Percentiles rank a stretch among this genome's conserved stretches.
Conservation (phyloP, 2,113 vertebrate genomes). For the Numenius arquata region DNA sequence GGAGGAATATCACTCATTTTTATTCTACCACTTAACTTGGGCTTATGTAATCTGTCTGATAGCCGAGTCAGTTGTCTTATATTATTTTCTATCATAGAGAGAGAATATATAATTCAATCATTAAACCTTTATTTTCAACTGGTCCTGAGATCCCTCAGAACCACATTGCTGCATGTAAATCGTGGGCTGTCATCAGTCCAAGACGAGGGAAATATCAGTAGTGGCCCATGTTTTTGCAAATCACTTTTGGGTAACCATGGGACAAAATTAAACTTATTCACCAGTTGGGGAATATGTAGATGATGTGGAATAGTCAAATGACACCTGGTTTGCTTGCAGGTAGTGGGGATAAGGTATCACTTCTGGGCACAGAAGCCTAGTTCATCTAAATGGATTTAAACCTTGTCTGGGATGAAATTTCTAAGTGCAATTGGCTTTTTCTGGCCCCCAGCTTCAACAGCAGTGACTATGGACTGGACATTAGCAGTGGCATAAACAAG, state of each 20-base stretch:
- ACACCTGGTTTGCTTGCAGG: background rate
- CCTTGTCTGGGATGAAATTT: background rate
- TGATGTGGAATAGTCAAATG: background rate
- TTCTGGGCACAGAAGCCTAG: background rate
- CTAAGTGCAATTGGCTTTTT: background rate
- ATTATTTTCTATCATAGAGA: conserved; percentile 75
- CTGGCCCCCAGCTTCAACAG: background rate
- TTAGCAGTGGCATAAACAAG: background rate
- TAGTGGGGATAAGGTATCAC: background rate
- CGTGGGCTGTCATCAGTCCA: conserved; percentile 23
- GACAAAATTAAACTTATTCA: conserved; percentile 10
- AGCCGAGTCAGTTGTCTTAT: conserved; percentile 72
- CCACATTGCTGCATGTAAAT: conserved; percentile 60
- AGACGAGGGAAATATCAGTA: background rate
- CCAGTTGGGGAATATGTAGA: background rate
- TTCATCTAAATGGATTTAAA: background rate
- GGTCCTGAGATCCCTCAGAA: conserved; percentile 44
- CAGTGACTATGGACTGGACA: background rate
- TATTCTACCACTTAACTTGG: conserved; percentile 80
- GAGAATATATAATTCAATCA: conserved; percentile 75
- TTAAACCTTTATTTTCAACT: conserved; percentile 73
- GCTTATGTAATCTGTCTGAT: conserved; percentile 80
- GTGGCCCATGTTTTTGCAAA: background rate
- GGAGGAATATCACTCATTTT: conserved; percentile 81
- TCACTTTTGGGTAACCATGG: background rate